Evolutionary conservation across 1,140 invertebrate genomes (phyloP), one percentile per base, ranked within the genome.

Genomic region (Spodoptera litura): DNA sequence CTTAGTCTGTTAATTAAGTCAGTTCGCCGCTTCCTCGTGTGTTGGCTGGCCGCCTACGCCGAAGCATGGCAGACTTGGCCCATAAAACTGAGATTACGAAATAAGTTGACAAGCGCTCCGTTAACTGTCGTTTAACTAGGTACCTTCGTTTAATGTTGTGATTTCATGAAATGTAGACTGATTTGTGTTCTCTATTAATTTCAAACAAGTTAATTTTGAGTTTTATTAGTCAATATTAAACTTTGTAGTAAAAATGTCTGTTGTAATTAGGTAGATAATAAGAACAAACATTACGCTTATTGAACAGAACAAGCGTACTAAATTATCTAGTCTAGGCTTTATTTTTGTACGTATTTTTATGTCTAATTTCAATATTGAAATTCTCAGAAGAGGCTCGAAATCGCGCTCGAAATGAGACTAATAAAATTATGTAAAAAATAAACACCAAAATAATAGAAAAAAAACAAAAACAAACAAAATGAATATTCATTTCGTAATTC

Each of bases 1-100:
- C 51, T 64, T n/a, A 70, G 11, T 27, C 64, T 20, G 64, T 70
- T 70, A 70, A 70, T 70, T 70, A 70, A 70, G 66, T 70, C 20
- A 5, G 66, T 49, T 52, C 49, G 52, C 66, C 13, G 44, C 44
- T 52, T 70, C 66, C 66, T 53, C 49, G 49, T 68, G 49, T 68
- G 49, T 70, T 53, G 66, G 64, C 10, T 15, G 62, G 9, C 66
- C 66, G 66, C 66, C 66, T 70, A 70, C 66, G 52, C 15, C 13
- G 51, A 27, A 4, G n/a, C 62, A 66, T 53, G 49, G 20, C 11
- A 53, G 12, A 44, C 61, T 70, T 25, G 62, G 62, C 35, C 66
- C 49, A 53, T 62, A 64, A 13, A 64, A 64, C 61, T 64, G 58
- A 49, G 9, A n/a, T 66, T 70, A 70, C 66, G 66, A 70, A 70